Conservation (phyloP, 2,888 invertebrate species). For the Orchesellides sinensis region DNA sequence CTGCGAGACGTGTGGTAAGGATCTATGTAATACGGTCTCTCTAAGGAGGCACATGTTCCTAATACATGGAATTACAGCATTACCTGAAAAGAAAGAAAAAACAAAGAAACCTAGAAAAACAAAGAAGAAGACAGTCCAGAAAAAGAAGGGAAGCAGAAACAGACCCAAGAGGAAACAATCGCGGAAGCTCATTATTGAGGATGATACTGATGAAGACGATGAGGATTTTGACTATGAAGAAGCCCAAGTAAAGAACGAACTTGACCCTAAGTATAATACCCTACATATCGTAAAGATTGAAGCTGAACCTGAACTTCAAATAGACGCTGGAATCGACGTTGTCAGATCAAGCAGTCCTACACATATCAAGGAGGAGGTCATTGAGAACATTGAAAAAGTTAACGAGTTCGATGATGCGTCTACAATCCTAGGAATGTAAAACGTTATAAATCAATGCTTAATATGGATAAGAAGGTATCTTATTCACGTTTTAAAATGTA, state of each 20-base stretch:
- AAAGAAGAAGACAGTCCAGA: neutral
- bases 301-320: slow-evolving; percentile 19
- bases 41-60: slow-evolving; percentile 13
- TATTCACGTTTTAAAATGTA: no score
- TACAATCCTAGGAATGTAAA: no score
- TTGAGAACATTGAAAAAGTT: neutral
- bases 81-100: neutral
- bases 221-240: neutral
- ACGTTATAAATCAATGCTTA: no score
- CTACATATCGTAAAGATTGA: slow-evolving; percentile 1
- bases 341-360: no score
- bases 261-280: neutral
- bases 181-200: neutral
- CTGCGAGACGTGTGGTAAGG: slow-evolving; percentile 3
- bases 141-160: neutral
- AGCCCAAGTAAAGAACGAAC: neutral
- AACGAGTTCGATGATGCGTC: no score
- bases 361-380: neutral
- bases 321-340: no score
- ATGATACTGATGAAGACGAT: neutral
- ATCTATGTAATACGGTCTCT: neutral
- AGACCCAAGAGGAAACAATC: neutral
- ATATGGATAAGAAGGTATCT: no score
- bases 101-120: neutral
- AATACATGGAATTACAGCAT: slow-evolving; percentile 14